Base-by-base conservation (phyloP, 2,797 vertebrate species). In the Cryptoprocta ferox region DNA sequence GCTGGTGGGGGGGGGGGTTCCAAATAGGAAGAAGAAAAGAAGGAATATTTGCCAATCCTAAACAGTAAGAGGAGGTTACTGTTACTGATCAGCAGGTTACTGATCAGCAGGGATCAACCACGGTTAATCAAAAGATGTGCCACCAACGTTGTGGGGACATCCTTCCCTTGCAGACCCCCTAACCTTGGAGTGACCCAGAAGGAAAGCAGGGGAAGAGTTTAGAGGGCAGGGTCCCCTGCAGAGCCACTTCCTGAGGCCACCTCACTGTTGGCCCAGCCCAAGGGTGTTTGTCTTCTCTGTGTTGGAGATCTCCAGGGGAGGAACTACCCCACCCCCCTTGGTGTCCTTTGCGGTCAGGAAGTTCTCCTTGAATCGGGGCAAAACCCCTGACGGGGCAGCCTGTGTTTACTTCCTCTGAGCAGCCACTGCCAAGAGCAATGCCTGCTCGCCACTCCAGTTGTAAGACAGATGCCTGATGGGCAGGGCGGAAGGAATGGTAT, bases 271-370 rank as follows among this genome's bases (percentile, higher is more conserved):
- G 83, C 8, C 30, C 1, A 2, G 91, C 42, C 32, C 0, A 0
- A 18, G 50, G 14, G 12, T 97, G 92, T 97, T 97, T 97, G 85
- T 79, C 28, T 89, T 89, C 14, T 96, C 50, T 97, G 84, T 96
- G 89, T 96, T 97, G 93, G 97, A 94, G 85, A 96, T 98, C 97
- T 97, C 97, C 90, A 98, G 95, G 97, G 96, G 80, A 81, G 82
- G 76, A 76, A 6, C 65, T 15, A 30, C 50, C 50, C 14, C 50
- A 4, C 16, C 50, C 50, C 28, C 42, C 32, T 59, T 12, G 10
- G 45, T 42, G 30, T 65, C 45, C 92, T 94, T 82, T 97, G 97
- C 87, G 97, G 96, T 97, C 61, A 95, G 95, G 92, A 96, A 97
- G 63, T 97, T 95, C 85, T 97, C 63, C 76, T 85, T 30, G 91